These are phyloP conservation scores for Hydrolagus colliei DNA, from an alignment of 2,797 vertebrate species.

Conservation along the genomic window DNA sequence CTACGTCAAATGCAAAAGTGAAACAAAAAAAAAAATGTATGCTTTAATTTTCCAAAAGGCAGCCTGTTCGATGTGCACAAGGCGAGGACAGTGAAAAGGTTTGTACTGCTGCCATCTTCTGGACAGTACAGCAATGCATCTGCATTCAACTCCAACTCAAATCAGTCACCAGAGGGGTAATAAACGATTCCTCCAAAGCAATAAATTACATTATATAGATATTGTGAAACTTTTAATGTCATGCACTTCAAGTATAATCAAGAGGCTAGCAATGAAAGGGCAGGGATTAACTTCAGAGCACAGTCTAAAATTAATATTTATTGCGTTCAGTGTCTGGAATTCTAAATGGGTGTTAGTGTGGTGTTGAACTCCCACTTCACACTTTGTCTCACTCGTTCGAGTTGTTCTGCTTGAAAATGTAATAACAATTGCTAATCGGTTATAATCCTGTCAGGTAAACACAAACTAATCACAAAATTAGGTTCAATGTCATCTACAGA, in stretches of 20 bases:
- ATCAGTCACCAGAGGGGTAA: not conserved
- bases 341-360: not conserved
- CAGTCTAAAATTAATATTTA: not conserved
- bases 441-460: no score
- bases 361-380: not conserved
- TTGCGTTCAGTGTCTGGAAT: not conserved
- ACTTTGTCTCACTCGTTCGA: no score
- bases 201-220: not conserved
- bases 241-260: not conserved
- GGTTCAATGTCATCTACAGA: no score
- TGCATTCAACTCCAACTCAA: not conserved
- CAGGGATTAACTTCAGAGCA: not conserved
- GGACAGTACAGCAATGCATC: not conserved
- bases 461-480: no score
- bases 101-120: constrained; percentile 1
- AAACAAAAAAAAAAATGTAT: not conserved
- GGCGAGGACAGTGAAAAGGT: not conserved
- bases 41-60: not conserved
- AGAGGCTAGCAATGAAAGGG: not conserved
- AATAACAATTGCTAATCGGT: no score
- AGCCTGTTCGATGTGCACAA: not conserved
- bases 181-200: not conserved
- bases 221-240: no score
- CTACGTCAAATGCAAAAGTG: not conserved
- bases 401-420: no score